A percentile compares a stretch with the other conserved stretches of the same genome.
These are phyloP conservation scores for Nasonia giraulti DNA, from an alignment of 1,140 invertebrate species.

Conservation along the genomic window DNA sequence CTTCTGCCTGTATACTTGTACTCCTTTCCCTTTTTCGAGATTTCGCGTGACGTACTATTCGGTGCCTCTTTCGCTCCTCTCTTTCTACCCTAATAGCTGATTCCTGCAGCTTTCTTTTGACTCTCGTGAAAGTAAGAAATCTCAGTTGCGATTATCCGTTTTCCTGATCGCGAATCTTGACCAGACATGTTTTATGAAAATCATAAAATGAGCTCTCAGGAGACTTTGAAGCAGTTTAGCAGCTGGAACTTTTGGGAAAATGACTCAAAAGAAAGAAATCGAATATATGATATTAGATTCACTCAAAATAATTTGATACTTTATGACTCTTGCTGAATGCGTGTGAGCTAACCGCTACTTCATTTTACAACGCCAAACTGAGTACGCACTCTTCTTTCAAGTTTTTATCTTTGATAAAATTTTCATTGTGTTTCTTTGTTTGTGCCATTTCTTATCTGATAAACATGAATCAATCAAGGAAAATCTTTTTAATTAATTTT, in stretches of 20 bases:
- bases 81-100: neutral
- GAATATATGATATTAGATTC: too few relatives aligned
- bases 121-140: neutral
- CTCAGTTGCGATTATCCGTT: neutral
- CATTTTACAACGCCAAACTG: too few relatives aligned
- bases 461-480: too few relatives aligned
- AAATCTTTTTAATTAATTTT: too few relatives aligned
- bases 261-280: too few relatives aligned
- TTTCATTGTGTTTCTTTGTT: neutral
- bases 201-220: neutral
- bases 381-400: too few relatives aligned
- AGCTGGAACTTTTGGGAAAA: neutral
- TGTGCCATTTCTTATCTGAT: too few relatives aligned
- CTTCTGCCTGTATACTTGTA: neutral
- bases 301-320: too few relatives aligned
- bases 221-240: neutral
- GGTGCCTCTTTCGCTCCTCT: neutral
- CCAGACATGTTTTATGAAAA: neutral
- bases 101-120: neutral
- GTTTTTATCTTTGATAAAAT: slow-evolving; percentile 25
- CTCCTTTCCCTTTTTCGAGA: neutral
- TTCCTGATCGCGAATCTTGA: neutral
- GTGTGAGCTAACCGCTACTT: too few relatives aligned
- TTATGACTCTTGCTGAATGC: too few relatives aligned
- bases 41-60: neutral